Evolutionary conservation across 1,140 invertebrate genomes (phyloP).

Genomic region (Leguminivora glycinivorella): DNA sequence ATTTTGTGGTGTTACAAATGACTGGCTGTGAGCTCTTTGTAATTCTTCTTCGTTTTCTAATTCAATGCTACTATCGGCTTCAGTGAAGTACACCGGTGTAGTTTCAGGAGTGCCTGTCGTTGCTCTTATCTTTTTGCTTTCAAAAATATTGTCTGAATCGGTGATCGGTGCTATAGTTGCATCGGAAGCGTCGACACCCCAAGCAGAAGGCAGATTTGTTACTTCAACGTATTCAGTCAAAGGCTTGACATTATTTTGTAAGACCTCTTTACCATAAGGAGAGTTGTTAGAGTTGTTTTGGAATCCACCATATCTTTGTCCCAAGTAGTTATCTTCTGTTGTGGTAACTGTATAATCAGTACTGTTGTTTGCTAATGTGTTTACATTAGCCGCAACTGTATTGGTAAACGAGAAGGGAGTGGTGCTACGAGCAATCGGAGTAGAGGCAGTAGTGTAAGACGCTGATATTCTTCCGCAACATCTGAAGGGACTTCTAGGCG

Average conservation of each 20-base stretch:
- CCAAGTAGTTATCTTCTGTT: constrained; percentile 58
- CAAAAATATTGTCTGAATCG: constrained; percentile 54
- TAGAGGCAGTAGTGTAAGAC: constrained; percentile 64
- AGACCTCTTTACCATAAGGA: constrained; percentile 58
- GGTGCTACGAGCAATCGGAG: constrained; percentile 46
- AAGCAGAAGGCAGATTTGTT: constrained; percentile 66
- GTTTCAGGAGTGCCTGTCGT: constrained; percentile 47
- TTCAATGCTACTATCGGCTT: constrained; percentile 66
- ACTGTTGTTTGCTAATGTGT: constrained; percentile 46
- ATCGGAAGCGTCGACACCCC: constrained; percentile 57
- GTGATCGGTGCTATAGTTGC: constrained; percentile 51
- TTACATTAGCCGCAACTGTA: constrained; percentile 69
- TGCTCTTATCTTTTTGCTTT: constrained; percentile 67
- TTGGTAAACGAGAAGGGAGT: constrained; percentile 54
- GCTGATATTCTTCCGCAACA: constrained; percentile 73
- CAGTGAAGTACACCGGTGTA: constrained; percentile 58
- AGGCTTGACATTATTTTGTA: constrained; percentile 53
- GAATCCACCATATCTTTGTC: constrained; percentile 74
- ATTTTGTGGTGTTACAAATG: constrained; percentile 70
- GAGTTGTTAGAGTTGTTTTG: constrained; percentile 76
- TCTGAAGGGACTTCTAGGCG: constrained; percentile 60
- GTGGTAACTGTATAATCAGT: constrained; percentile 41
- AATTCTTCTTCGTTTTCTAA: constrained; percentile 77
- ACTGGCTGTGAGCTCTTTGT: constrained; percentile 77
- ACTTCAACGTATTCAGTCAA: constrained; percentile 63